Conservation (phyloP, 2,113 vertebrate species). For the Nanorana parkeri region DNA sequence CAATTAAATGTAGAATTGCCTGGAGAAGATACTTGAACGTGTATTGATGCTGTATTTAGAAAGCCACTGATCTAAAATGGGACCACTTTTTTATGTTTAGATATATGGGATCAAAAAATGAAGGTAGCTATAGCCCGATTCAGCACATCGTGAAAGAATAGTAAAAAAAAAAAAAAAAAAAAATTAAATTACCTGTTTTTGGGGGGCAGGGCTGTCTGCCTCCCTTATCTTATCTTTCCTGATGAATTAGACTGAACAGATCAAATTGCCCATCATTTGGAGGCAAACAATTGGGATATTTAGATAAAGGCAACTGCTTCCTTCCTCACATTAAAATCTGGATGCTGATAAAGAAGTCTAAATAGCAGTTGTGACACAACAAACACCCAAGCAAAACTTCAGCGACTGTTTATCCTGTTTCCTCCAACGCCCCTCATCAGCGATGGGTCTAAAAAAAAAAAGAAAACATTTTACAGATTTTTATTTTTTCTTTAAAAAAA, state of each 20-base stretch:
- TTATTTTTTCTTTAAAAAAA: not conserved
- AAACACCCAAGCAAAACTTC: constrained; percentile 64
- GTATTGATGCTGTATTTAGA: not conserved
- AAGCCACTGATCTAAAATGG: no score
- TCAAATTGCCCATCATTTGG: constrained; percentile 85
- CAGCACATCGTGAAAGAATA: not conserved
- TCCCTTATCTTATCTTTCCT: constrained; percentile 83
- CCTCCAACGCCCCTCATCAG: not conserved
- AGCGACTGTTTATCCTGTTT: not conserved
- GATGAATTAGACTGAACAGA: constrained; percentile 83
- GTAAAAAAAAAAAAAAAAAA: not conserved
- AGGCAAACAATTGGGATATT: constrained; percentile 82
- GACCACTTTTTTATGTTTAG: no score
- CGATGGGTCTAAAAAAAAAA: not conserved
- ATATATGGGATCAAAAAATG: no score
- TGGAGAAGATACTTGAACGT: not conserved
- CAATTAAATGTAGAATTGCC: not conserved
- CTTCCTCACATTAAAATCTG: constrained; percentile 80
- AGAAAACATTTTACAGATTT: not conserved
- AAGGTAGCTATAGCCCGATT: no score
- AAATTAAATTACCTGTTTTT: not conserved
- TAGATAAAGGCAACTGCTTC: constrained; percentile 82
- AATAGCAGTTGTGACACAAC: constrained; percentile 66
- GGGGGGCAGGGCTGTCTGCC: constrained; percentile 64
- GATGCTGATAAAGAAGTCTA: constrained; percentile 76